Conservation (phyloP, 2,113 vertebrate genomes). For the Cyphomyrus plagiostoma region DNA sequence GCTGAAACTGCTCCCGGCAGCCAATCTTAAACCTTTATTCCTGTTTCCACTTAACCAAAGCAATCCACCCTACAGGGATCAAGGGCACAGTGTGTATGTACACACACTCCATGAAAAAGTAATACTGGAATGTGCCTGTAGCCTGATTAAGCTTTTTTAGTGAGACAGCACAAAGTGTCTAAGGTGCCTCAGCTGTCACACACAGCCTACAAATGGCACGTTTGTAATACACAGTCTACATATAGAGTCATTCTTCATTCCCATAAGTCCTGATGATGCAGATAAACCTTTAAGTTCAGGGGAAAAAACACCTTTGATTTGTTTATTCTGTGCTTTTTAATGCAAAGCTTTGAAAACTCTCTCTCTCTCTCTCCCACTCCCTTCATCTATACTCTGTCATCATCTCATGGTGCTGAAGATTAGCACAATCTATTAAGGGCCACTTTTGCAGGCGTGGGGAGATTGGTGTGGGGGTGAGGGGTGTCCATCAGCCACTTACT, state of each 20-base stretch:
- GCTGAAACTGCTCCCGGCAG: neutral
- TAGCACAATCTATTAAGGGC: neutral
- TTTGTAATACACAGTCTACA: neutral
- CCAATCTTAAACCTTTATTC: neutral
- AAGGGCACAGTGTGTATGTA: neutral
- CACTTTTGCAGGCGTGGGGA: neutral
- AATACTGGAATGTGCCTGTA: neutral
- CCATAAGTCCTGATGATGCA: neutral
- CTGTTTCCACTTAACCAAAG: neutral
- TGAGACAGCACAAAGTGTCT: neutral
- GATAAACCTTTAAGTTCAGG: neutral
- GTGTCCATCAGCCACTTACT: slow-evolving; percentile 35
- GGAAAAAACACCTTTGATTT: neutral
- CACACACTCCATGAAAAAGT: neutral
- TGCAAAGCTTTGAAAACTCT: neutral
- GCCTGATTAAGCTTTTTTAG: neutral
- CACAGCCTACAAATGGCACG: neutral
- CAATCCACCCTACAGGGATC: neutral
- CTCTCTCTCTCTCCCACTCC: neutral
- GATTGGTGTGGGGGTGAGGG: neutral
- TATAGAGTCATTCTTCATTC: neutral
- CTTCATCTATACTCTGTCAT: neutral
- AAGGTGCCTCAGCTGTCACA: neutral
- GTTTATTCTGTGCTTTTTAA: neutral
- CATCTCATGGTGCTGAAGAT: neutral